These are phyloP conservation scores for Ictalurus punctatus DNA, from an alignment of 2,113 vertebrate species.

Conservation along the genomic window DNA sequence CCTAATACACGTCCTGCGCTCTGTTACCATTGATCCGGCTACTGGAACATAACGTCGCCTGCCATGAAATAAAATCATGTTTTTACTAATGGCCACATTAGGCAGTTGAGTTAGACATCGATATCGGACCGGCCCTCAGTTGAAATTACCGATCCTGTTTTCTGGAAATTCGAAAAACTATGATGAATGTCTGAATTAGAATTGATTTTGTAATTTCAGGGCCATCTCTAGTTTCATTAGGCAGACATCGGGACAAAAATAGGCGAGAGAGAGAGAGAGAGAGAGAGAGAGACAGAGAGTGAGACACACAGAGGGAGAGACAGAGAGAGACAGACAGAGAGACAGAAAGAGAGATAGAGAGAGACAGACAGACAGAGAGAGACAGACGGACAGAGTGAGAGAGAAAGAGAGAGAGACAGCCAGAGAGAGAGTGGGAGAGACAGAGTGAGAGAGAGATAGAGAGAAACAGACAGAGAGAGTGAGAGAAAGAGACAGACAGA, in stretches of 20 bases:
- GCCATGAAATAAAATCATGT: slow-evolving; percentile 44
- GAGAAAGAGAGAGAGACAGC: too few species aligned
- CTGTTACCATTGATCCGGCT: slow-evolving; percentile 27
- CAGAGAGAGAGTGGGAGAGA: too few species aligned
- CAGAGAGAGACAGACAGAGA: too few species aligned
- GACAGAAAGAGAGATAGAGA: too few species aligned
- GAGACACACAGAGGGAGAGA: too few species aligned
- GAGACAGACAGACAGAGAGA: too few species aligned
- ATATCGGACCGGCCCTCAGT: slow-evolving; percentile 59
- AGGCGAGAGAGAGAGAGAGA: slow-evolving; percentile 53
- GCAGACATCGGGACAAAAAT: slow-evolving; percentile 70
- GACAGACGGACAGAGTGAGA: too few species aligned
- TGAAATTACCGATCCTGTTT: slow-evolving; percentile 66
- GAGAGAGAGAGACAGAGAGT: neutral
- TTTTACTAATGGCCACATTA: slow-evolving; percentile 52
- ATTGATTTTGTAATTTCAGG: slow-evolving; percentile 77
- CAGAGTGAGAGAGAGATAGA: too few species aligned
- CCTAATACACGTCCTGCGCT: neutral
- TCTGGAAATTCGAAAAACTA: slow-evolving; percentile 70
- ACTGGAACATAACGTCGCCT: slow-evolving; percentile 53
- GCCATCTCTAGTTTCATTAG: slow-evolving; percentile 69
- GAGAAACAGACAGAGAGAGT: too few species aligned
- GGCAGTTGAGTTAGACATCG: slow-evolving; percentile 59
- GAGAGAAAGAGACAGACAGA: too few species aligned
- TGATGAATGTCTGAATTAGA: slow-evolving; percentile 77